phyloP scores from a whole-genome alignment of 2,888 invertebrate genomes.

The Sarcophaga rosellei region DNA sequence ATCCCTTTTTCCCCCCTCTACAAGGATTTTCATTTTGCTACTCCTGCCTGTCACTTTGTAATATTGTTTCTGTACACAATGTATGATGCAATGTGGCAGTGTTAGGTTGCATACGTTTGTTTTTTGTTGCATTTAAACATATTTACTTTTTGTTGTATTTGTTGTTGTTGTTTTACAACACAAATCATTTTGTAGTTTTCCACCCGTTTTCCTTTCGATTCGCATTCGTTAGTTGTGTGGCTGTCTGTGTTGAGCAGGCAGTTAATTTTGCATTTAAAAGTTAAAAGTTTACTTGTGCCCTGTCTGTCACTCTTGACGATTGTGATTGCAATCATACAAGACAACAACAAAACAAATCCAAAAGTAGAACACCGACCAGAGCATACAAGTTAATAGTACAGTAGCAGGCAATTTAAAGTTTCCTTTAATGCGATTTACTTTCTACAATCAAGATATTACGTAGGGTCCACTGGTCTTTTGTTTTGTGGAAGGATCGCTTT shows the following conservation, averaged over 20 bases:
- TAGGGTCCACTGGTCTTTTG: too few relatives aligned
- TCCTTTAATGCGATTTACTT: too few relatives aligned
- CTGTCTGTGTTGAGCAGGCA: background rate
- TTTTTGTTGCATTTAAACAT: too few relatives aligned
- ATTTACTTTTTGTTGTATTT: too few relatives aligned
- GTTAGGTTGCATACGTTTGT: too few relatives aligned
- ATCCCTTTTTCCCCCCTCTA: too few relatives aligned
- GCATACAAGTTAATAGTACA: background rate
- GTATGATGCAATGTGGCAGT: too few relatives aligned
- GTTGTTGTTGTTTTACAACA: background rate
- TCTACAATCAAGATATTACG: too few relatives aligned
- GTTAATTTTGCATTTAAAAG: background rate
- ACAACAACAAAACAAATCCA: background rate
- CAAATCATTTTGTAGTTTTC: background rate
- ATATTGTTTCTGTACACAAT: too few relatives aligned
- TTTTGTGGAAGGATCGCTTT: too few relatives aligned
- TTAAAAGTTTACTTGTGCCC: conserved; percentile 5
- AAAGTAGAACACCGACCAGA: background rate
- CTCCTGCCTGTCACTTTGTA: too few relatives aligned
- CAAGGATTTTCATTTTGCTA: too few relatives aligned
- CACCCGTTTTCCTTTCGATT: background rate
- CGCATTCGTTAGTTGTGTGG: background rate
- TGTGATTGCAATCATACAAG: conserved; percentile 38
- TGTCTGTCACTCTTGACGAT: conserved; percentile 10
- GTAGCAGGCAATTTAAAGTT: background rate